Evolutionary conservation across 2,797 vertebrate genomes (phyloP).

Genomic region (Eulemur rubriventer): DNA sequence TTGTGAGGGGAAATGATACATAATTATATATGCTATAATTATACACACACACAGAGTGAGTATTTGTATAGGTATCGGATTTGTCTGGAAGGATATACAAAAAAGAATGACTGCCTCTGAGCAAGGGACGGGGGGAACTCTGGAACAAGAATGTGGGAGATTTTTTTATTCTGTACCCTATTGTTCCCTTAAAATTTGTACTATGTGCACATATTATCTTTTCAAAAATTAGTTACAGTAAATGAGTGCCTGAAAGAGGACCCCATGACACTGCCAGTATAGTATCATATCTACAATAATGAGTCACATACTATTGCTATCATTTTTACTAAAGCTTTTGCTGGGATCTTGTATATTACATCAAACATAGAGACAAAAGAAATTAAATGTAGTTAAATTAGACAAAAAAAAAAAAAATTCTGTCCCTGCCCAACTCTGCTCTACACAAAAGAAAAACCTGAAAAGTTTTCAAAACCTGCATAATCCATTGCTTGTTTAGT

Average conservation of each 20-base stretch:
- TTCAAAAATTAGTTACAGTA: conserved; percentile 41
- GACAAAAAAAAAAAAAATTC: background rate
- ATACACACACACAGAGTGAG: background rate
- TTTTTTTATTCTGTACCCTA: background rate
- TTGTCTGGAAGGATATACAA: background rate
- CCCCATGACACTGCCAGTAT: background rate
- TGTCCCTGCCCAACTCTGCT: background rate
- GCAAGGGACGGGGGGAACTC: background rate
- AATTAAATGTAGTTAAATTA: conserved; percentile 22
- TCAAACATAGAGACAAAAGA: conserved; percentile 14
- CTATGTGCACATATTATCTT: background rate
- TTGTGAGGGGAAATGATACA: background rate
- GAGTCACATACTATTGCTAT: background rate
- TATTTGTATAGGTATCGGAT: background rate
- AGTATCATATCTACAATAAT: background rate
- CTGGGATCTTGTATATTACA: background rate
- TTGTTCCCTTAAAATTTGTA: conserved; percentile 39
- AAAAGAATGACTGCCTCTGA: background rate
- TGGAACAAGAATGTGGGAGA: background rate
- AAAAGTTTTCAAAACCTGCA: background rate
- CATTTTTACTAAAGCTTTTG: conserved; percentile 6
- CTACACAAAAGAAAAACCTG: background rate
- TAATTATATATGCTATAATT: background rate
- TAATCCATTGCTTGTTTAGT: background rate
- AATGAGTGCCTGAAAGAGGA: background rate